Percentiles rank a stretch among this genome's conserved stretches.
phyloP scores from a whole-genome alignment of 2,797 vertebrate genomes.

The Amniataba percoides region DNA sequence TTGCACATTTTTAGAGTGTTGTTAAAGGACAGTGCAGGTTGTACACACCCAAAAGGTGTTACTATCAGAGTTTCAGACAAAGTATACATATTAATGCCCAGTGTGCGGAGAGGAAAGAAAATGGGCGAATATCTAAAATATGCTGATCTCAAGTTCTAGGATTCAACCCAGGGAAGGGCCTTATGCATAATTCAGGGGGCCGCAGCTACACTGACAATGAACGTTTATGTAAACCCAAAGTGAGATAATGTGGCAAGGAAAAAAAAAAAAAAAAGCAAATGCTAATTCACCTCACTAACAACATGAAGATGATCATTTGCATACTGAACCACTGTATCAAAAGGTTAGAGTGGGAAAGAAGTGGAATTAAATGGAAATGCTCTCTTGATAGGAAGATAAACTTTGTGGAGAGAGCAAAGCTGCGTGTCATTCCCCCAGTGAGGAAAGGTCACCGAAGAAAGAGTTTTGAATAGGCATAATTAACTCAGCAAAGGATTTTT shows the following conservation, averaged over 20 bases:
- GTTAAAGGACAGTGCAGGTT: slow-evolving; percentile 9
- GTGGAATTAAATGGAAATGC: slow-evolving; percentile 78
- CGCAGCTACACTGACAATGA: slow-evolving; percentile 70
- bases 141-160: slow-evolving; percentile 76
- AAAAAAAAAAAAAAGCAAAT: slow-evolving; percentile 68
- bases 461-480: slow-evolving; percentile 66
- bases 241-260: slow-evolving; percentile 77
- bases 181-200: slow-evolving; percentile 81
- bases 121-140: slow-evolving; percentile 75
- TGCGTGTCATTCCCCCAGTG: slow-evolving; percentile 58
- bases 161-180: slow-evolving; percentile 64
- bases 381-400: slow-evolving; percentile 80
- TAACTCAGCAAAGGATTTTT: slow-evolving; percentile 58
- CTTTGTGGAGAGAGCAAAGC: slow-evolving; percentile 65
- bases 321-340: slow-evolving; percentile 76
- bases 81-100: slow-evolving; percentile 71
- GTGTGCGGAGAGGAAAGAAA: slow-evolving; percentile 36
- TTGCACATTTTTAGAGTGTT: slow-evolving; percentile 31
- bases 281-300: slow-evolving; percentile 80
- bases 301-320: slow-evolving; percentile 78
- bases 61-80: slow-evolving; percentile 59
- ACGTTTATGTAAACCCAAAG: slow-evolving; percentile 84
- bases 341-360: slow-evolving; percentile 73
- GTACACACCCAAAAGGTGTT: slow-evolving; percentile 46
- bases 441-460: slow-evolving; percentile 73